Percentiles rank a stretch among this genome's conserved stretches.
Evolutionary conservation across 1,140 invertebrate genomes (phyloP).

Genomic region (Drosophila bipectinata): DNA sequence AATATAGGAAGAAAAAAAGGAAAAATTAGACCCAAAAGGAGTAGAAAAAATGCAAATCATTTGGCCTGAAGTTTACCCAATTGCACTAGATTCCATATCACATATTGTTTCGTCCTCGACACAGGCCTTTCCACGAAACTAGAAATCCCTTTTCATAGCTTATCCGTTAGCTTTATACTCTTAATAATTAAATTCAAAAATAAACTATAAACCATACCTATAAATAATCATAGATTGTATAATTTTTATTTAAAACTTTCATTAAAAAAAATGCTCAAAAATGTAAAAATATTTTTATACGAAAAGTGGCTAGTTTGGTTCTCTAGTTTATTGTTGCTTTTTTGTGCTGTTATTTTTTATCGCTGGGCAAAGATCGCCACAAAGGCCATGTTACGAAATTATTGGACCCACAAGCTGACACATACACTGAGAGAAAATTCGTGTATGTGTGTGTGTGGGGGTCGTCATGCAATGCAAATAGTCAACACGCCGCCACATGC

Average conservation of each 20-base stretch:
- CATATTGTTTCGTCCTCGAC: constrained; percentile 26
- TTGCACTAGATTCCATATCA: constrained; percentile 11
- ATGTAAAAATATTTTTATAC: too few species aligned
- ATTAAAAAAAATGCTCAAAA: neutral
- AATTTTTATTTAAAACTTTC: neutral
- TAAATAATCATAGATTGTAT: neutral
- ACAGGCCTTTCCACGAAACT: constrained; percentile 26
- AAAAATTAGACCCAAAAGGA: neutral
- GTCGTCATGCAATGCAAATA: constrained; percentile 78
- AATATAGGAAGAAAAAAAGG: neutral
- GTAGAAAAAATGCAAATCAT: constrained; percentile 49
- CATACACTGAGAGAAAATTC: constrained; percentile 1
- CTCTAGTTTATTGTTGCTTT: neutral
- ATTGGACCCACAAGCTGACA: constrained; percentile 47
- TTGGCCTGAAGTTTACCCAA: constrained; percentile 33
- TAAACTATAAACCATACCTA: neutral
- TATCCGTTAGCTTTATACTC: neutral
- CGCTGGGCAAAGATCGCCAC: constrained; percentile 74
- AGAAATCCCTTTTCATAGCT: neutral
- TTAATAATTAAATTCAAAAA: neutral
- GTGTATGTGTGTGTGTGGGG: constrained; percentile 8
- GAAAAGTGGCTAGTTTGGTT: constrained; percentile 21
- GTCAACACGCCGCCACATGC: constrained; percentile 79
- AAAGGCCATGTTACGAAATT: constrained; percentile 83
- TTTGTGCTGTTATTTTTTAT: constrained; percentile 45